A percentile compares a stretch with the other conserved stretches of the same genome.
phyloP scores from a whole-genome alignment of 2,888 invertebrate species.

The Drosophila longiperda region DNA sequence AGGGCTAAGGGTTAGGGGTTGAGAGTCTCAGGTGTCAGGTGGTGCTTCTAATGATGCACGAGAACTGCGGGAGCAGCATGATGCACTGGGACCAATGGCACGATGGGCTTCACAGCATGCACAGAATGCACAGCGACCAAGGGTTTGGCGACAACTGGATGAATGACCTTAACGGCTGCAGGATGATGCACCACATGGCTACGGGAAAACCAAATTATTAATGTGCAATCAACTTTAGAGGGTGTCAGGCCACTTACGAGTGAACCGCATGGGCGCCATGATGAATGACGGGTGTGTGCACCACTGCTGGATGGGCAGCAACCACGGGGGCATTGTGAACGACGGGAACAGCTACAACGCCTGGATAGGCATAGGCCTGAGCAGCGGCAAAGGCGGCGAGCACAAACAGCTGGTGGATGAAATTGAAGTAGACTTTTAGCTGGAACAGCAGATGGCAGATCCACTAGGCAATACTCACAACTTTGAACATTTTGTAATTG shows the following conservation, averaged over 20 bases:
- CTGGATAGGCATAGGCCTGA: slow-evolving; percentile 80
- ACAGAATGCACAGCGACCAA: slow-evolving; percentile 69
- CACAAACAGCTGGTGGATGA: slow-evolving; percentile 81
- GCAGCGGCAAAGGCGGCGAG: slow-evolving; percentile 77
- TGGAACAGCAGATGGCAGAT: slow-evolving; percentile 9
- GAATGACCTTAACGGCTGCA: slow-evolving; percentile 81
- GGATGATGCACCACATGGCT: slow-evolving; percentile 85
- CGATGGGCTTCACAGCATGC: slow-evolving; percentile 70
- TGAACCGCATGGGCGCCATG: slow-evolving; percentile 82
- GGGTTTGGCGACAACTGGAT: slow-evolving; percentile 77
- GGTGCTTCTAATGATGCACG: slow-evolving; percentile 78
- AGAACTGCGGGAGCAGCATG: slow-evolving; percentile 82
- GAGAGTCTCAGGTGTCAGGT: background rate
- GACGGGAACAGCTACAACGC: slow-evolving; percentile 83
- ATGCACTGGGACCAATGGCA: slow-evolving; percentile 82
- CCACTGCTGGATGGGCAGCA: slow-evolving; percentile 68
- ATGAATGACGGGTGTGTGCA: slow-evolving; percentile 75
- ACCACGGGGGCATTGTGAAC: slow-evolving; percentile 65
- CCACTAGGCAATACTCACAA: slow-evolving; percentile 76
- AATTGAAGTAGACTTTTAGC: slow-evolving; percentile 22
- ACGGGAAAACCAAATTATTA: slow-evolving; percentile 3
- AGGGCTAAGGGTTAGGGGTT: background rate
- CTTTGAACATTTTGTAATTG: slow-evolving; percentile 83
- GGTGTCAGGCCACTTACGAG: slow-evolving; percentile 67
- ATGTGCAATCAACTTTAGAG: background rate